Conservation (phyloP, 2,113 vertebrate genomes). For the Dasyprocta punctata region DNA sequence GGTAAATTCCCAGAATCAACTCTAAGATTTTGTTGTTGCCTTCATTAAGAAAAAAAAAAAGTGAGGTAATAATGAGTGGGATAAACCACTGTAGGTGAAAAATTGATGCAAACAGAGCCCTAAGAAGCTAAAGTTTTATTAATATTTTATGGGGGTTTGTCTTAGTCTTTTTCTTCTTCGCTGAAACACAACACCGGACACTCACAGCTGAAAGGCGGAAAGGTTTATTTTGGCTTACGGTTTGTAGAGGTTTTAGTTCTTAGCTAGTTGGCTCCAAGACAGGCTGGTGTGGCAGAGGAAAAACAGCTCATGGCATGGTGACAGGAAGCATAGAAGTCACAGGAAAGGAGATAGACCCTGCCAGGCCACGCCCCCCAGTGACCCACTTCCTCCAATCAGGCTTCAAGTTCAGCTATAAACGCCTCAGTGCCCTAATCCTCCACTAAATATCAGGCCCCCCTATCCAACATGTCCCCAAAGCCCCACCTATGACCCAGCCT, state of each 20-base stretch:
- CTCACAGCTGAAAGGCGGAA: background rate
- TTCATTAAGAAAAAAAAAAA: background rate
- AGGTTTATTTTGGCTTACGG: background rate
- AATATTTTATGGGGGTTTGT: background rate
- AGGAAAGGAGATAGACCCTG: background rate
- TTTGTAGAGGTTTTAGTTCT: background rate
- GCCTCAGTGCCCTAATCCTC: background rate
- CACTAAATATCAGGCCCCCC: background rate
- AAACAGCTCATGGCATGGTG: background rate
- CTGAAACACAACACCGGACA: background rate
- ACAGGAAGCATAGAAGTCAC: background rate
- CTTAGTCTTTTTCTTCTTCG: background rate
- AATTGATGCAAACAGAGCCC: background rate
- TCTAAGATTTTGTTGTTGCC: background rate
- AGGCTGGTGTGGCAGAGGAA: background rate
- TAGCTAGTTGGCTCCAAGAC: background rate
- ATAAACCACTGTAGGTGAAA: background rate
- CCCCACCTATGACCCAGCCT: background rate
- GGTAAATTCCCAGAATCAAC: background rate
- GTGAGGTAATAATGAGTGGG: background rate
- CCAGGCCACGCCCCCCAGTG: background rate
- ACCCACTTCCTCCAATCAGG: background rate
- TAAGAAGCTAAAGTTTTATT: slow-evolving; percentile 17
- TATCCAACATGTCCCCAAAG: background rate
- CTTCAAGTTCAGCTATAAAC: background rate